These are phyloP conservation scores for Meiosimyza platycephala DNA, from an alignment of 2,888 invertebrate species.

Conservation along the genomic window DNA sequence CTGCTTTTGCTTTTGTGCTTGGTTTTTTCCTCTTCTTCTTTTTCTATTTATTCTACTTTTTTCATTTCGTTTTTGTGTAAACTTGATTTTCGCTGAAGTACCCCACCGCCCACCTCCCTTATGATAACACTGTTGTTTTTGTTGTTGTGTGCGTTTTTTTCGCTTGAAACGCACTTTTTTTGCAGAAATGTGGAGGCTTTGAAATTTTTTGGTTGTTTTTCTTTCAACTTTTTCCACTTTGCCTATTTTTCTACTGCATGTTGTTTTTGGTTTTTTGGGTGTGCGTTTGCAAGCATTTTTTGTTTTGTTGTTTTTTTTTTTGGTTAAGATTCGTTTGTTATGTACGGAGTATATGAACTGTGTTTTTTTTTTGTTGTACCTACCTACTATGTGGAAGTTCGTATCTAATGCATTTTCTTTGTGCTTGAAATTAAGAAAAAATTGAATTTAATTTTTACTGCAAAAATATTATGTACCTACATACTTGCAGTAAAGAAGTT, in stretches of 20 bases:
- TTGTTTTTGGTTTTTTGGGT: slow-evolving; percentile 48
- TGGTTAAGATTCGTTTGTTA: slow-evolving; percentile 4
- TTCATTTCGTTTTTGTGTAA: slow-evolving; percentile 10
- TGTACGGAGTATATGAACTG: neutral
- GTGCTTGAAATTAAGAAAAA: too few species aligned
- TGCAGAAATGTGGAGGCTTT: slow-evolving; percentile 4
- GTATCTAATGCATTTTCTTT: slow-evolving; percentile 21
- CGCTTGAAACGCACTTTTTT: slow-evolving; percentile 14
- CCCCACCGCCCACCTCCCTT: neutral
- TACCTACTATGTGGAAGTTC: neutral
- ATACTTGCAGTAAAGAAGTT: neutral
- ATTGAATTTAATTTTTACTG: too few species aligned
- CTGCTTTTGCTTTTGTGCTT: slow-evolving; percentile 33
- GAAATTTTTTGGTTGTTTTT: neutral
- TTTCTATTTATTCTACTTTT: slow-evolving; percentile 10
- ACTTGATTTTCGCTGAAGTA: neutral
- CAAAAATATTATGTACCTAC: too few species aligned
- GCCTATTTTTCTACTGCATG: too few species aligned
- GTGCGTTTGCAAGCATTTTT: slow-evolving; percentile 2
- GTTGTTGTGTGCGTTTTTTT: slow-evolving; percentile 1
- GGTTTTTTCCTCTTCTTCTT: neutral
- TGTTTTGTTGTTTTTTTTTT: neutral
- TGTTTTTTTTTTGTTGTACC: neutral
- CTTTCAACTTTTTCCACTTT: neutral
- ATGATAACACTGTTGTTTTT: neutral